Base-by-base conservation (phyloP, 2,797 vertebrate genomes). In the Parauchenoglanis punctatus region DNA sequence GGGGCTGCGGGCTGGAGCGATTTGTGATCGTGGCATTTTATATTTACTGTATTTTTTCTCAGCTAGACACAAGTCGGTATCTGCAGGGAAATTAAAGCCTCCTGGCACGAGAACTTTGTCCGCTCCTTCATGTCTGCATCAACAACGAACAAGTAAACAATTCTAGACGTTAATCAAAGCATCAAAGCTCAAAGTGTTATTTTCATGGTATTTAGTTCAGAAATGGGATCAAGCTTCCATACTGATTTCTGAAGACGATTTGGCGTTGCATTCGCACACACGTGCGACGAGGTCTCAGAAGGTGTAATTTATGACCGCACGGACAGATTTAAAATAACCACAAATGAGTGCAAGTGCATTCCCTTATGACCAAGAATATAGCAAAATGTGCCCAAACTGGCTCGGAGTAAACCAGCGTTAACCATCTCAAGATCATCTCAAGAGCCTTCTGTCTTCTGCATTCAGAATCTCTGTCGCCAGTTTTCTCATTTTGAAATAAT, bases 1-100 rank as follows among this genome's bases (percentile, higher is more conserved):
- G 85, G 67, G 67, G 83, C 75, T 88, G 78, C 85, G 80, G 76
- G 85, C 73, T 67, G 44, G 25, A 84, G 40, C 35, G 35, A 35
- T 35, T 35, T 35, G 35, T 35, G 35, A 35, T 35, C 35, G 35
- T 35, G 35, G 35, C 35, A 35, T 35, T 78, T 61, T 44, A 15
- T n/a, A 44, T 20, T 2, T 13, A 1, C 35, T 25, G 56, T 15
- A 25, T 80, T 58, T 40, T 18, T 59, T 58, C n/a, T 6, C 12
- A 76, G 7, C 13, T 52, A 76, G 17, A 54, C 31, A 28, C 23
- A 17, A 75, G 72, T 25, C 70, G 17, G 52, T 11, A 17, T 56
- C 17, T 35, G 31, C 17, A 80, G 54, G 28, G 25, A 35, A 35
- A 58, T 78, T 52, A 54, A 76, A 76, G n/a, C 25, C 15, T 7